These are phyloP conservation scores for Lepidocyrtoides sp. DNA, from an alignment of 2,888 invertebrate genomes.

Conservation along the genomic window DNA sequence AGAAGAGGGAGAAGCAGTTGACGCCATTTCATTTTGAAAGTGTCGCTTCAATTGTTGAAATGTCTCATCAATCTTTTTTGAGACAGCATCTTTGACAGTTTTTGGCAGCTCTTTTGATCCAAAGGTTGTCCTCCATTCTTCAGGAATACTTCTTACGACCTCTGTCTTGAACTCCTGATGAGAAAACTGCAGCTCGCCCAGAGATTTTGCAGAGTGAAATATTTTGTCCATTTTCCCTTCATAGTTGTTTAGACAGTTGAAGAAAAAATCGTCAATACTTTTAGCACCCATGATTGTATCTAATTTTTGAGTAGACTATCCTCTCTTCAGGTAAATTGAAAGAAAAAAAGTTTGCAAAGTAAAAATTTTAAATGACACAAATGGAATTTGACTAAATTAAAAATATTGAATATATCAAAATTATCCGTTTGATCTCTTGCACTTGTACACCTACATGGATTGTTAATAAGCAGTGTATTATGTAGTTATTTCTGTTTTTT, in stretches of 20 bases:
- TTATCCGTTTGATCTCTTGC: too few species aligned
- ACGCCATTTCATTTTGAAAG: neutral
- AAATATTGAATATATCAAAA: too few species aligned
- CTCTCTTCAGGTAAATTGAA: too few species aligned
- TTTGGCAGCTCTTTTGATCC: neutral
- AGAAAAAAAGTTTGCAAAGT: too few species aligned
- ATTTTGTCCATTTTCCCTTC: neutral
- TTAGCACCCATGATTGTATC: too few species aligned
- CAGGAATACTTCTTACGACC: neutral
- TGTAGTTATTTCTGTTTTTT: too few species aligned
- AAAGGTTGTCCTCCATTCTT: neutral
- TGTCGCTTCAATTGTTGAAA: neutral
- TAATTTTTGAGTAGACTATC: too few species aligned
- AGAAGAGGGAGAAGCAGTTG: neutral
- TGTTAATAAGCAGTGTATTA: too few species aligned
- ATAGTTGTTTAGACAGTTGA: neutral
- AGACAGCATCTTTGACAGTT: neutral
- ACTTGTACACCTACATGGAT: too few species aligned
- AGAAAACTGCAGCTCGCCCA: neutral
- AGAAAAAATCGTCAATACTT: neutral
- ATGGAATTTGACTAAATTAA: too few species aligned
- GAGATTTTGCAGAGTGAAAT: neutral
- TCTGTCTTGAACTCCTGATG: neutral
- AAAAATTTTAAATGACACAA: too few species aligned
- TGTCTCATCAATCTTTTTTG: neutral